Evolutionary conservation across 1,140 invertebrate genomes (phyloP).

Genomic region (Dryas iulia): DNA sequence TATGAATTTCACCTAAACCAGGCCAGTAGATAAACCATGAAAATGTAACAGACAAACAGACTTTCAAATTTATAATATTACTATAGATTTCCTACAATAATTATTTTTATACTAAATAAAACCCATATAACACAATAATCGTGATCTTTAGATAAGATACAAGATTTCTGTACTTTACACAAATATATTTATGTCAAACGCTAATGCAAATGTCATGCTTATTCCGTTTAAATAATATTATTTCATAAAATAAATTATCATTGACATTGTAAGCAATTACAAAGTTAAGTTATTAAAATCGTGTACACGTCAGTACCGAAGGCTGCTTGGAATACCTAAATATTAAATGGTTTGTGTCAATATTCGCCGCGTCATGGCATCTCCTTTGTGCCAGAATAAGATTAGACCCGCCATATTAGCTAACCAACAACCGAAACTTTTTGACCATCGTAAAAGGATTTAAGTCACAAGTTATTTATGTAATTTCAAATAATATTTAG

Average conservation of each 20-base stretch:
- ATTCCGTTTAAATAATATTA: slow-evolving; percentile 17
- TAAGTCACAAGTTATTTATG: slow-evolving; percentile 38
- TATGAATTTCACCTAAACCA: too few species aligned
- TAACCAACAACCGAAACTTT: slow-evolving; percentile 52
- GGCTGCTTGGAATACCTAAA: slow-evolving; percentile 69
- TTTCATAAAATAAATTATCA: slow-evolving; percentile 17
- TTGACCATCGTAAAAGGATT: slow-evolving; percentile 42
- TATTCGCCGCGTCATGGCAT: slow-evolving; percentile 72
- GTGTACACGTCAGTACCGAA: slow-evolving; percentile 48
- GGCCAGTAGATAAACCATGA: too few species aligned
- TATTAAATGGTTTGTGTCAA: slow-evolving; percentile 74
- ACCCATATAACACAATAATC: slow-evolving; percentile 23
- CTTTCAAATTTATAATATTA: background rate
- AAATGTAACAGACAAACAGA: background rate
- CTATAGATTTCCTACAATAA: slow-evolving; percentile 7
- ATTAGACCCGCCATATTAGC: slow-evolving; percentile 73
- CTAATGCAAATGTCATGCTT: slow-evolving; percentile 20
- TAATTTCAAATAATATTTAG: slow-evolving; percentile 10
- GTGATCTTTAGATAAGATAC: slow-evolving; percentile 24
- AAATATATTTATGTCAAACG: slow-evolving; percentile 16
- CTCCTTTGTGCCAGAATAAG: slow-evolving; percentile 69
- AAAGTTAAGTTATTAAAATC: slow-evolving; percentile 10
- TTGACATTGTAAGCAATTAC: slow-evolving; percentile 4
- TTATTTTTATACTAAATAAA: slow-evolving; percentile 21
- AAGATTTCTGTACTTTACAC: slow-evolving; percentile 18